phyloP scores from a whole-genome alignment of 2,888 invertebrate genomes.

The Euzophera pinguis region DNA sequence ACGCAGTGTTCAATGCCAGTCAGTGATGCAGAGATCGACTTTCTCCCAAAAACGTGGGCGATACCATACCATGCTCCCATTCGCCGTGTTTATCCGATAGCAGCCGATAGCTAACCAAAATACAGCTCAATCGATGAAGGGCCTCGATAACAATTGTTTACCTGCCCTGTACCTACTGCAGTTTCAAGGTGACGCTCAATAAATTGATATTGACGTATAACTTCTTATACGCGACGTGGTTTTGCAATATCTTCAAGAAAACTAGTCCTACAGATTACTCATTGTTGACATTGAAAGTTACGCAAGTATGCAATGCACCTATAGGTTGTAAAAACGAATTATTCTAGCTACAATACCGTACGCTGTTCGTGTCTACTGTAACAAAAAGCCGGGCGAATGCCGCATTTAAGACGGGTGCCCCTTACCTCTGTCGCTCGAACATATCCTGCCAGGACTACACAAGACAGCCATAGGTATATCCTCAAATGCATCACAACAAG shows the following conservation, averaged over 20 bases:
- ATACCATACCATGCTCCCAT: constrained; percentile 45
- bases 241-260: constrained; percentile 15
- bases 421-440: constrained; percentile 88
- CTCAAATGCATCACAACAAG: constrained; percentile 87
- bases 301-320: constrained; percentile 57
- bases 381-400: constrained; percentile 71
- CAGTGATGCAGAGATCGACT: constrained; percentile 33
- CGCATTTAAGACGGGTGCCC: constrained; percentile 72
- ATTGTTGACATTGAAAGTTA: constrained; percentile 76
- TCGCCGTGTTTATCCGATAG: constrained; percentile 47
- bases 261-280: constrained; percentile 29
- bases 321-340: constrained; percentile 28
- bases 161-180: constrained; percentile 53
- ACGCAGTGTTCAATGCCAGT: constrained; percentile 7
- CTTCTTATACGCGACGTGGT: neutral
- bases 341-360: constrained; percentile 21
- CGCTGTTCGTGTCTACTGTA: constrained; percentile 31
- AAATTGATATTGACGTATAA: constrained; percentile 1
- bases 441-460: constrained; percentile 86
- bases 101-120: constrained; percentile 43
- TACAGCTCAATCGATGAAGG: constrained; percentile 55
- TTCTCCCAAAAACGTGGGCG: constrained; percentile 69
- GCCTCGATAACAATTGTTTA: constrained; percentile 67
- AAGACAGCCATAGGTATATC: constrained; percentile 86
- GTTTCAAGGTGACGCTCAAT: constrained; percentile 59